A percentile compares a stretch with the other conserved stretches of the same genome.
Evolutionary conservation across 2,888 invertebrate species (phyloP).

Genomic region (Polylopha cassiicola): DNA sequence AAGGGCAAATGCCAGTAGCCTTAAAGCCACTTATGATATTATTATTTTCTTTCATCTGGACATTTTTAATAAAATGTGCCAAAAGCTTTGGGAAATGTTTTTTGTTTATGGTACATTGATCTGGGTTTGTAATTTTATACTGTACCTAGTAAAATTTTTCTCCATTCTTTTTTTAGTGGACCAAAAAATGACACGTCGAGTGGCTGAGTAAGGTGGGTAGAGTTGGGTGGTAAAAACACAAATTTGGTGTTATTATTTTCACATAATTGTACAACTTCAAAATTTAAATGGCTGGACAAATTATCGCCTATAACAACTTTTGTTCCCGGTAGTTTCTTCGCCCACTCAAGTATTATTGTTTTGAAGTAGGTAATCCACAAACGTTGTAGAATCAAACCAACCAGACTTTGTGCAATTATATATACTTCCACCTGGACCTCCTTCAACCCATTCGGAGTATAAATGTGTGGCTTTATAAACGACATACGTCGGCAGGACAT

Average conservation of each 20-base stretch:
- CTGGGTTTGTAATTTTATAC: no score
- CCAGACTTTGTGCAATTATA: no score
- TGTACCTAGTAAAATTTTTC: slow-evolving; percentile 3
- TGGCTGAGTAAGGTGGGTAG: slow-evolving; percentile 3
- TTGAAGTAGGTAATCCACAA: no score
- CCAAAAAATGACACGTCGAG: slow-evolving; percentile 1
- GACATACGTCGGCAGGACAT: no score
- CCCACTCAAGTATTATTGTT: no score
- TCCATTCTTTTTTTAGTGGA: slow-evolving; percentile 5
- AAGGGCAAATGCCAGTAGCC: slow-evolving; percentile 4
- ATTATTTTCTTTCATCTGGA: background rate
- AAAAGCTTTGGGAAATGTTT: slow-evolving; percentile 7
- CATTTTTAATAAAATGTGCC: background rate
- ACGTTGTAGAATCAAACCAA: no score
- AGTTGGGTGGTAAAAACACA: slow-evolving; percentile 4
- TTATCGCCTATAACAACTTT: slow-evolving; percentile 1
- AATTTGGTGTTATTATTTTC: slow-evolving; percentile 2
- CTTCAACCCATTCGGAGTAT: no score
- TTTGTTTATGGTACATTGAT: no score
- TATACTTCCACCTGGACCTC: no score
- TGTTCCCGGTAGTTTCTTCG: no score
- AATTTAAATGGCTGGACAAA: slow-evolving; percentile 4
- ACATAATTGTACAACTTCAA: background rate
- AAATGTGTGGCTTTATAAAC: no score
- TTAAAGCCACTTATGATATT: slow-evolving; percentile 9